Percentiles rank a stretch among this genome's conserved stretches.
Conservation (phyloP, 1,140 invertebrate species). For the Tetranychus cinnabarinus region DNA sequence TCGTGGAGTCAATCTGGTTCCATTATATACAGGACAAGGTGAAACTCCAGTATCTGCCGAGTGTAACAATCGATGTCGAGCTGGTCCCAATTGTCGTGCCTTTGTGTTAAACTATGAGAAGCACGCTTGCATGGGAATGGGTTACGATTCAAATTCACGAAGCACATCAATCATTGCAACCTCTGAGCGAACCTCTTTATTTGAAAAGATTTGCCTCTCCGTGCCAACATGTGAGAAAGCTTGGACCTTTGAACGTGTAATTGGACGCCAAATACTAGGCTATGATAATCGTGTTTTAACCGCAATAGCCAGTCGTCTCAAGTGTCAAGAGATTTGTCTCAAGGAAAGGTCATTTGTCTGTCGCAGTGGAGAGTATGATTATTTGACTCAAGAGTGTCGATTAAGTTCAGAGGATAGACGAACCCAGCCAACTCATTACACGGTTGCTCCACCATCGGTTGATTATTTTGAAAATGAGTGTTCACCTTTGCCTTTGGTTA, state of each 20-base stretch:
- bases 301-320: constrained; percentile 17
- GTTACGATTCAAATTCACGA: constrained; percentile 2
- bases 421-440: constrained; percentile 20
- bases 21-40: constrained; percentile 10
- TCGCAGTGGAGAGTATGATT: constrained; percentile 24
- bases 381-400: constrained; percentile 21
- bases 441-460: constrained; percentile 19
- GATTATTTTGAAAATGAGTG: constrained; percentile 31
- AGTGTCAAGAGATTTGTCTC: constrained; percentile 29
- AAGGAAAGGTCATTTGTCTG: constrained; percentile 26
- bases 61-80: constrained; percentile 12
- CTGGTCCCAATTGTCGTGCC: constrained; percentile 10
- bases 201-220: constrained; percentile 14
- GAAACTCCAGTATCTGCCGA: constrained; percentile 13
- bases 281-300: constrained; percentile 18
- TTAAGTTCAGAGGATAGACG: constrained; percentile 23
- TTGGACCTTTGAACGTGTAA: constrained; percentile 23
- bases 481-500: constrained; percentile 3
- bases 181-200: constrained; percentile 14
- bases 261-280: constrained; percentile 22
- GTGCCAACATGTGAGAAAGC: constrained; percentile 13
- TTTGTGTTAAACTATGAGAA: constrained; percentile 14
- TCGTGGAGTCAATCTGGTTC: constrained; percentile 2
- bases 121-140: constrained; percentile 10
- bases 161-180: constrained; percentile 2